These are phyloP conservation scores for Coryphaenoides rupestris DNA, from an alignment of 2,113 vertebrate species.

Conservation along the genomic window DNA sequence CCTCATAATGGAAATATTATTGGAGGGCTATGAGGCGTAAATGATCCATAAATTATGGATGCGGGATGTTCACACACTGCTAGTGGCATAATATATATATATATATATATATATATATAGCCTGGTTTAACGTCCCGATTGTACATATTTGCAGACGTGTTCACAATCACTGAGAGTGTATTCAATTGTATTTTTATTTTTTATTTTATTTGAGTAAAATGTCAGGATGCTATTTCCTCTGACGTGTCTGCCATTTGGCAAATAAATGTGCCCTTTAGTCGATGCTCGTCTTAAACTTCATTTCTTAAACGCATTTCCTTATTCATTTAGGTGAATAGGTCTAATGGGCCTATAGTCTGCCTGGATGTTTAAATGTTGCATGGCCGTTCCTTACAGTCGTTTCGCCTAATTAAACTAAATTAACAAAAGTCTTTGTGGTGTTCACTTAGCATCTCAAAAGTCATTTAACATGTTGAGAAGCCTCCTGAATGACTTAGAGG, in stretches of 20 bases:
- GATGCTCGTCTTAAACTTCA: too few relatives aligned
- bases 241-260: too few relatives aligned
- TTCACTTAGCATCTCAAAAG: conserved; percentile 67
- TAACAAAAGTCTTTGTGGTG: conserved; percentile 63
- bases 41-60: background rate
- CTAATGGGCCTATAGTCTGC: conserved; percentile 11
- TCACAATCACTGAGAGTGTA: too few relatives aligned
- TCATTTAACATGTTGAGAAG: conserved; percentile 36
- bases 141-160: too few relatives aligned
- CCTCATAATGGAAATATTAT: conserved; percentile 38
- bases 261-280: too few relatives aligned
- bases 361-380: conserved; percentile 27
- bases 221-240: too few relatives aligned
- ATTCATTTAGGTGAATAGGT: conserved; percentile 8
- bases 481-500: conserved; percentile 56
- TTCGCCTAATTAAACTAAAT: conserved; percentile 55
- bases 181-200: too few relatives aligned
- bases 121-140: background rate
- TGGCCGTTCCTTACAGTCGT: conserved; percentile 48
- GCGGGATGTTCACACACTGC: too few relatives aligned
- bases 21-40: background rate
- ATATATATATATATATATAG: too few relatives aligned
- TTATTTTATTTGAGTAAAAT: too few relatives aligned
- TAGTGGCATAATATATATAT: background rate
- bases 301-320: conserved; percentile 1